These are phyloP conservation scores for Uloborus plumipes DNA, from an alignment of 2,888 invertebrate genomes.

Conservation along the genomic window DNA sequence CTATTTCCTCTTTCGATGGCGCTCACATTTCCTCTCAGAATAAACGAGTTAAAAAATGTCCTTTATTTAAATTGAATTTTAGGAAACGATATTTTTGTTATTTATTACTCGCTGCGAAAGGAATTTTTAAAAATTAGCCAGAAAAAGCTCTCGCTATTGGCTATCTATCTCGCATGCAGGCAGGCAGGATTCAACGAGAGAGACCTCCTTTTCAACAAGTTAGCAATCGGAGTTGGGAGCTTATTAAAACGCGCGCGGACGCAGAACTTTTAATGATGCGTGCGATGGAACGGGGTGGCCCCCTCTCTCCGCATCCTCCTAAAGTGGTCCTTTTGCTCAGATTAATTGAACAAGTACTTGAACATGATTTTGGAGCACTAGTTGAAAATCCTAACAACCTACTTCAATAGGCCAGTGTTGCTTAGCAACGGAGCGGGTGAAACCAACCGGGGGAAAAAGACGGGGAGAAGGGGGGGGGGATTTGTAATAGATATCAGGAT, in stretches of 20 bases:
- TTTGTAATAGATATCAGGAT: slow-evolving; percentile 5
- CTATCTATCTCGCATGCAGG: no score
- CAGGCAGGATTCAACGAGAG: no score
- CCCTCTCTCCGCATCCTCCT: slow-evolving; percentile 10
- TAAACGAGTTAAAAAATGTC: no score
- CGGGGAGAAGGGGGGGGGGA: neutral
- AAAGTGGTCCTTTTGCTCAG: slow-evolving; percentile 32
- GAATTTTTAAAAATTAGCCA: no score
- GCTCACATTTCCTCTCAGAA: no score
- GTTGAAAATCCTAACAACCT: slow-evolving; percentile 60
- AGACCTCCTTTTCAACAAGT: slow-evolving; percentile 32
- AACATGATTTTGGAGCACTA: slow-evolving; percentile 55
- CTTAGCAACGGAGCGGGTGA: slow-evolving; percentile 45
- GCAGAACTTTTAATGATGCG: slow-evolving; percentile 54
- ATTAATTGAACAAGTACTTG: slow-evolving; percentile 60
- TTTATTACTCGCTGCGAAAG: no score
- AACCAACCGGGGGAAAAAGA: slow-evolving; percentile 12
- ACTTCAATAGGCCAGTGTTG: slow-evolving; percentile 50
- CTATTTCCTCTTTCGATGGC: no score
- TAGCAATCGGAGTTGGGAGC: slow-evolving; percentile 36
- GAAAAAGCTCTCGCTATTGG: no score
- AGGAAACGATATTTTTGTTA: no score
- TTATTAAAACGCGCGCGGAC: slow-evolving; percentile 41
- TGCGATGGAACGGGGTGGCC: slow-evolving; percentile 6
- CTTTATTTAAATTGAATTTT: no score